Conservation (phyloP, 2,888 invertebrate genomes). For the Liopterus haemorrhoidalis region DNA sequence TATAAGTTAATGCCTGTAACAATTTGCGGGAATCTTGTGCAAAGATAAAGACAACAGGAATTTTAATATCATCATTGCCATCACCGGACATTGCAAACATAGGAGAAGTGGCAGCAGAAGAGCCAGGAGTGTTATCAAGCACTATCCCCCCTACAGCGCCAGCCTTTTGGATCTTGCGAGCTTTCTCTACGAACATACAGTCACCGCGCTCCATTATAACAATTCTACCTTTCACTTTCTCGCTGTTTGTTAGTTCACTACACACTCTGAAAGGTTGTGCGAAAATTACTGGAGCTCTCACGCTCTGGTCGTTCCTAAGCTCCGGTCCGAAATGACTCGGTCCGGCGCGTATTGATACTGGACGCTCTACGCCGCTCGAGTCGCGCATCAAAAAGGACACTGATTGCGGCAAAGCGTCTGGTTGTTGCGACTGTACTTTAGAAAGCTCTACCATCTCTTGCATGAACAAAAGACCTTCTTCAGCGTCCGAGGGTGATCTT, state of each 20-base stretch:
- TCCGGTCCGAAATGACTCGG: conserved; percentile 88
- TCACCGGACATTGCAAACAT: conserved; percentile 97
- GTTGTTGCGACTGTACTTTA: conserved; percentile 57
- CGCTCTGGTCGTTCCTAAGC: conserved; percentile 57
- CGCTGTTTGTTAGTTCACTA: conserved; percentile 53
- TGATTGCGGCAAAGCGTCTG: conserved; percentile 53
- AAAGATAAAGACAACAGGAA: conserved; percentile 89
- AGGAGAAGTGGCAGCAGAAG: conserved; percentile 67
- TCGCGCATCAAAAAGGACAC: conserved; percentile 46
- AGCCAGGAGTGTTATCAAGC: conserved; percentile 71
- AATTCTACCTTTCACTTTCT: conserved; percentile 63
- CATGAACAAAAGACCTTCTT: conserved; percentile 92
- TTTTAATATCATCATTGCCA: conserved; percentile 75
- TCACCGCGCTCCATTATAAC: conserved; percentile 84
- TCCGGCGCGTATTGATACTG: conserved; percentile 62
- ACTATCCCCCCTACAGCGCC: conserved; percentile 84
- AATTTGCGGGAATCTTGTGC: conserved; percentile 67
- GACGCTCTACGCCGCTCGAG: conserved; percentile 35
- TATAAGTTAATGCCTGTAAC: conserved; percentile 51
- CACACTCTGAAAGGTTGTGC: conserved; percentile 69
- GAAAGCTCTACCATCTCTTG: conserved; percentile 93
- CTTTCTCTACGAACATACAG: conserved; percentile 96
- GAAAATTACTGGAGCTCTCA: conserved; percentile 59
- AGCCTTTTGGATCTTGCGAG: conserved; percentile 70
- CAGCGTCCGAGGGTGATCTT: conserved; percentile 75